Conservation (phyloP, 2,888 invertebrate species). For the Aleiodes testaceus region DNA sequence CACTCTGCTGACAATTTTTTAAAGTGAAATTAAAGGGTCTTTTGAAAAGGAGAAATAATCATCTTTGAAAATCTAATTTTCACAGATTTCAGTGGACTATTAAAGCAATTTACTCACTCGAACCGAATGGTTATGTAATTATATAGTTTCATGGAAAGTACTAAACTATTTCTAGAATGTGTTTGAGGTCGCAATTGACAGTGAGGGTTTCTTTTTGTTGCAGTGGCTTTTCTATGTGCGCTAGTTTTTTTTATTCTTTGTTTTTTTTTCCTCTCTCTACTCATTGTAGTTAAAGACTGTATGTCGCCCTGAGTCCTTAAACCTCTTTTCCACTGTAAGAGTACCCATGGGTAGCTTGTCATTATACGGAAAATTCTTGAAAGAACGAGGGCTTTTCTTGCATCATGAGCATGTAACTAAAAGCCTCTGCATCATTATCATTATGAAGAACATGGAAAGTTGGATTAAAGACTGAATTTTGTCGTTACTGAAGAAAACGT, state of each 20-base stretch:
- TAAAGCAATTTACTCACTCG: slow-evolving; percentile 18
- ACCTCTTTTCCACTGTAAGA: slow-evolving; percentile 47
- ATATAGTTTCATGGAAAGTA: slow-evolving; percentile 50
- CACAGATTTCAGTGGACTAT: not conserved
- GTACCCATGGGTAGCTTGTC: slow-evolving; percentile 52
- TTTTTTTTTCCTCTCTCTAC: slow-evolving; percentile 23
- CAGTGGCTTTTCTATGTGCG: slow-evolving; percentile 16
- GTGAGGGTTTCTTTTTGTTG: slow-evolving; percentile 4
- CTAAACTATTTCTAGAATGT: slow-evolving; percentile 50
- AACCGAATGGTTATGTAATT: slow-evolving; percentile 51
- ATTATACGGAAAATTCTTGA: slow-evolving; percentile 45
- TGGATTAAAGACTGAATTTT: not conserved
- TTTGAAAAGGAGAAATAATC: not conserved
- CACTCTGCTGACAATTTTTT: too few relatives aligned
- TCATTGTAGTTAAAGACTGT: slow-evolving; percentile 46
- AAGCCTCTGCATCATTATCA: slow-evolving; percentile 29
- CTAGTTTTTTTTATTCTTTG: not conserved
- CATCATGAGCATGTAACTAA: slow-evolving; percentile 31
- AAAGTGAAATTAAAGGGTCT: too few relatives aligned
- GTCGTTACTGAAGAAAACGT: too few relatives aligned
- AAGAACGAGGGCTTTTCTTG: slow-evolving; percentile 29
- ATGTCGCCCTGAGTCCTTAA: slow-evolving; percentile 48
- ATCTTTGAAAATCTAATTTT: not conserved
- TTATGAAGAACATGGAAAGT: slow-evolving; percentile 18
- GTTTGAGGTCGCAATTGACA: slow-evolving; percentile 7